Evolutionary conservation across 2,888 invertebrate genomes (phyloP), one percentile per base, ranked within the genome.

Genomic region (Baccha elongata): DNA sequence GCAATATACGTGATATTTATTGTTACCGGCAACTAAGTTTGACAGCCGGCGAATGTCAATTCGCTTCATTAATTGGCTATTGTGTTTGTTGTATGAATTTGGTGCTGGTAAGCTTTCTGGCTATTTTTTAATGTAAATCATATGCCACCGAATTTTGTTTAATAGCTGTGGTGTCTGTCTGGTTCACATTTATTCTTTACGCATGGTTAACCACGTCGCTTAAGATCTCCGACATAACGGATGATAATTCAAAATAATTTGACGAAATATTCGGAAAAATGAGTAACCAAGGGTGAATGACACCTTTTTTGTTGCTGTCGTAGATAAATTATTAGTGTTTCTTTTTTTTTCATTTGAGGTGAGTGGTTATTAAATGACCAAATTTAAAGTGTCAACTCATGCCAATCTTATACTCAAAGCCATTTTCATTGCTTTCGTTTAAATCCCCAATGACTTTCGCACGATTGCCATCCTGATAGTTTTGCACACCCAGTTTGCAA

Each of bases 391-490:
- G 17, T 29, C 29, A 60, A 44, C 29, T 44, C 8, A 44, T n/a
- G n/a, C 44, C 48, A 5, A 1, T 17, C 35, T 19, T 19, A 3
- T 21, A 3, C 15, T 21, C 48, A 10, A 15, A 29, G 40, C 42
- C 40, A 78, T 64, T 50, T n/a, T 58, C 64, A 58, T 40, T 15
- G 40, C 58, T 58, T 40, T 64, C 48, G 11, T 64, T 65, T 65
- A 42, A 29, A 23, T n/a, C n/a, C 37, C 35, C 53, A 62, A 64
- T 64, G 76, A 71, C 42, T 52, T 60, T 46, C 58, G 44, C 44
- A 78, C 78, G 44, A 72, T 65, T 52, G 55, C 50, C 55, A 80
- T 53, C 44, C 50, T 58, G n/a, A 26, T 55, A 60, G 11, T 8
- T 21, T 21, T 29, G 23, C 58, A 17, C 35, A 29, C 23, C 48